phyloP scores from a whole-genome alignment of 2,888 invertebrate species.

The Ashinkailepas kermadecensis region DNA sequence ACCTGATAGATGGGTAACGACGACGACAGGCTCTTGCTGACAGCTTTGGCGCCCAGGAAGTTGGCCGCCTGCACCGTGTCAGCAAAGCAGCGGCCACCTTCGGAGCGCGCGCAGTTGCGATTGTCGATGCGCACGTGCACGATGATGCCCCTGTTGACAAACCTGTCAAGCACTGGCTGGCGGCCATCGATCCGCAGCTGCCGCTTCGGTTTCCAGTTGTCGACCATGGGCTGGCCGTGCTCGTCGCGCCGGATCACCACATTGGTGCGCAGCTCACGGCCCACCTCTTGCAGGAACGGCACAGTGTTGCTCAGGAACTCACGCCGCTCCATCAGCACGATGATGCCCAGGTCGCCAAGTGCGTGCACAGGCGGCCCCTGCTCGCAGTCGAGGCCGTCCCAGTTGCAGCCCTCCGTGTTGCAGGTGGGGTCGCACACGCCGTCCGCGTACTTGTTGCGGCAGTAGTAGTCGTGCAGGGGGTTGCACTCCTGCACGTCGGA shows the following conservation, averaged over 20 bases:
- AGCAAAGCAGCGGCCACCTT: constrained; percentile 69
- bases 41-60: constrained; percentile 78
- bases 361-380: constrained; percentile 61
- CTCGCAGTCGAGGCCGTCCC: constrained; percentile 96
- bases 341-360: constrained; percentile 80
- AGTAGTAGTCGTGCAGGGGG: constrained; percentile 84
- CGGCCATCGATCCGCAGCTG: constrained; percentile 44
- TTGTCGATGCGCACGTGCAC: constrained; percentile 87
- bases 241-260: constrained; percentile 75
- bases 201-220: constrained; percentile 59
- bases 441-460: constrained; percentile 84
- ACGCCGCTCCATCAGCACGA: constrained; percentile 72
- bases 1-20: constrained; percentile 76
- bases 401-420: constrained; percentile 92
- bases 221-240: constrained; percentile 79
- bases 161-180: constrained; percentile 53
- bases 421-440: constrained; percentile 93
- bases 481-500: constrained; percentile 53
- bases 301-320: constrained; percentile 67
- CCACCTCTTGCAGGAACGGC: constrained; percentile 62
- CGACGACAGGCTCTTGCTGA: constrained; percentile 63
- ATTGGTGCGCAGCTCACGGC: constrained; percentile 75
- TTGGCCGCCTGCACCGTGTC: constrained; percentile 80
- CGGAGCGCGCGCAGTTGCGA: constrained; percentile 58
- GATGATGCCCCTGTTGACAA: constrained; percentile 66